Evolutionary conservation across 1,140 invertebrate species (phyloP), one percentile per base, ranked within the genome.

Genomic region (Drosophila cardini): DNA sequence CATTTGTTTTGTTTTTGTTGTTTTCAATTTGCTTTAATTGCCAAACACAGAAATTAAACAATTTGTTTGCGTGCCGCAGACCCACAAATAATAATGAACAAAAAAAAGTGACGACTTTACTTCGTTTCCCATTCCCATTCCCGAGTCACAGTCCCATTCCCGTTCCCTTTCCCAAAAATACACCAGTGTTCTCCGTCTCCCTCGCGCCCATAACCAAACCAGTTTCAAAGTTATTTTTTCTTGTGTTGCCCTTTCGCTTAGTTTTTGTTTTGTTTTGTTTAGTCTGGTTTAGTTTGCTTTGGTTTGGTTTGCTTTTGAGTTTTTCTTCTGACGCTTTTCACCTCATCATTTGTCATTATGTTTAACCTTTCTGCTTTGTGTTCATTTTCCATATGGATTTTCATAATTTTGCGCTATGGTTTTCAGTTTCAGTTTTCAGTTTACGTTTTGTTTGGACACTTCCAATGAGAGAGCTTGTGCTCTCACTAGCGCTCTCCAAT

Each of bases 381-480:
- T 68, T 74, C 84, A 76, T 90, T 89, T 89, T 73, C 85, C 80
- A 90, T 83, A 85, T 89, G 72, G 84, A 84, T 87, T 89, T 89
- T 83, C 72, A 89, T 89, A 87, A 74, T 89, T 87, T 72, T 73
- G 64, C 84, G 43, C 34, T 65, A 55, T 40, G 58, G 53, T 72
- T 73, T 65, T 67, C 76, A 62, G 73, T 85, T 78, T 83, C 63
- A 65, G 50, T 48, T 40, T 80, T 62, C 26, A 45, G 72, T 63
- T 78, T 68, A 72, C 63, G 26, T 68, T 62, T 78, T 71, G 65
- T 76, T 77, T 72, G 57, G 57, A 40, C 62, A 40, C 63, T 79
- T 76, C 73, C 62, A 76, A 38, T 60, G 42, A 32, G 40, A 61
- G 45, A 21, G 34, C 52, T 16, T 7, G 21, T 36, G 55, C 42